Base-by-base conservation (phyloP, 2,888 invertebrate genomes). In the Leptopilina drosophilae region DNA sequence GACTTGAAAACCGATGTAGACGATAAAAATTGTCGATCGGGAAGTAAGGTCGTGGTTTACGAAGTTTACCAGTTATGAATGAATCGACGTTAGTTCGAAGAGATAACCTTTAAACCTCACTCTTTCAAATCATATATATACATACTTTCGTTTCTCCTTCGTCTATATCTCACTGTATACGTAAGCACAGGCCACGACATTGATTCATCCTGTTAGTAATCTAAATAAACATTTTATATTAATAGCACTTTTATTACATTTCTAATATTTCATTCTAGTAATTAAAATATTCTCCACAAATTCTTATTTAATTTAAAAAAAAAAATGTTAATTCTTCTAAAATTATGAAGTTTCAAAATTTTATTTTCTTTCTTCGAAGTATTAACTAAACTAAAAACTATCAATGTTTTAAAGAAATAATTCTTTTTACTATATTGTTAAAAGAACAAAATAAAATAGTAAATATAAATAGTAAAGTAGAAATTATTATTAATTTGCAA, bases 21-120 rank as follows among this genome's bases (percentile, higher is more conserved):
- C 56, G 73, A 56, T 73, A 8, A 73, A 73, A 49, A 73, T 73
- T 73, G 73, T 26, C n/a, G 56, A n/a, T 56, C 33, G 33, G 73
- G n/a, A 73, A 73, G 73, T 73, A 73, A 56, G 73, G 73, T 73
- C 56, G 73, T 56, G 73, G 73, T 73, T 73, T 73, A 78, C 78
- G 75, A 73, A 81, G 76, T 73, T 69, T 78, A 75, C 66, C 53
- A 42, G 49, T 73, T 66, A 67, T 42, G 76, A 64, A 76, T 78
- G 59, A 75, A 69, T 59, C 77, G 67, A 76, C 56, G 73, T 73
- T 73, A 26, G n/a, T 56, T 73, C 33, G 33, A 33, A 20, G 8
- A 56, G 73, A 73, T 73, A 73, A 73, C 56, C 56, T 73, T 56
- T 73, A 56, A 73, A 9, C 73, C 56, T 73, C n/a, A 73, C 73